Percentiles rank a stretch among this genome's conserved stretches.
Conservation (phyloP, 2,797 vertebrate genomes). For the Orientallactaga sibirica region DNA sequence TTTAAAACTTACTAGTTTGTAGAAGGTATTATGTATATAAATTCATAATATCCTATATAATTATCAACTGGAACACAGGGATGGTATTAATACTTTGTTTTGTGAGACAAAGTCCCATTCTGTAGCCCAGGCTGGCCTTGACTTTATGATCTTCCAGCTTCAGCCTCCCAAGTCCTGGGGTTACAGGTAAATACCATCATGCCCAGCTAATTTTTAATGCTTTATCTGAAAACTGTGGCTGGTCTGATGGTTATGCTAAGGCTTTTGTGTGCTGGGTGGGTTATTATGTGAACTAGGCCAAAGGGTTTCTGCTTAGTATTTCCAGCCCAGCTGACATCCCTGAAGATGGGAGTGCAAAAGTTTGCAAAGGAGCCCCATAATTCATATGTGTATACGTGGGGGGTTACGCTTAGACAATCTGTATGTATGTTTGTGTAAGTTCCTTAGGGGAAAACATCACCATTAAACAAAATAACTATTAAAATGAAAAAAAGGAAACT, state of each 20-base stretch:
- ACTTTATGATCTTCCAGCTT: too few species aligned
- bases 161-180: too few species aligned
- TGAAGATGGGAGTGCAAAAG: background rate
- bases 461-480: slow-evolving; percentile 16
- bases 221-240: background rate
- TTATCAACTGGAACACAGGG: background rate
- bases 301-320: background rate
- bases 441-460: background rate
- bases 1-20: background rate
- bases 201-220: background rate
- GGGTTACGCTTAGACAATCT: background rate
- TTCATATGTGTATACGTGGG: background rate
- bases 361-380: too few species aligned
- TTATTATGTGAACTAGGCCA: background rate
- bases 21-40: background rate
- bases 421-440: background rate
- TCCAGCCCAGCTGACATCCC: background rate
- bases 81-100: too few species aligned
- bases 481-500: background rate
- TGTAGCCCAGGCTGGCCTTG: too few species aligned
- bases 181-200: too few species aligned
- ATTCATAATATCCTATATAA: background rate
- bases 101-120: too few species aligned
- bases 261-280: background rate
- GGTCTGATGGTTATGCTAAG: background rate